phyloP scores from a whole-genome alignment of 2,797 vertebrate species.

The Presbytis comata region DNA sequence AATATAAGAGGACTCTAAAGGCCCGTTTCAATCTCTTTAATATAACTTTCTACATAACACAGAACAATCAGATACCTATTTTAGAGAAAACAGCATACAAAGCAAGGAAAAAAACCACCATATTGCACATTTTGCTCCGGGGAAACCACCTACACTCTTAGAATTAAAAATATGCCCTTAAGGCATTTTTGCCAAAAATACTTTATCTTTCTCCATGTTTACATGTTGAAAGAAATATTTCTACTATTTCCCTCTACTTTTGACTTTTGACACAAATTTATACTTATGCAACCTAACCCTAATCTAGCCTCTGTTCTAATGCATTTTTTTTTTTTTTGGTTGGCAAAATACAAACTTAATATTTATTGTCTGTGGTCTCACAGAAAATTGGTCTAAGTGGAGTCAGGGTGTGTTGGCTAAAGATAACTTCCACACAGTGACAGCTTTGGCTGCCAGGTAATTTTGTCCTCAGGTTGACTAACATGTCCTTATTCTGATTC shows the following conservation, averaged over 20 bases:
- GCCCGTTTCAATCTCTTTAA: neutral
- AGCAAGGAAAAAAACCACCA: neutral
- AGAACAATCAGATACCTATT: neutral
- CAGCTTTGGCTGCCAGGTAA: neutral
- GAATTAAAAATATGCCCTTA: slow-evolving; percentile 50
- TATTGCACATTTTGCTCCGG: neutral
- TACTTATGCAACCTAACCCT: neutral
- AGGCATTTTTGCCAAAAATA: slow-evolving; percentile 51
- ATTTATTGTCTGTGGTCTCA: neutral
- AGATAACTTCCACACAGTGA: neutral
- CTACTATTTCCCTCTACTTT: neutral
- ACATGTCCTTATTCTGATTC: neutral
- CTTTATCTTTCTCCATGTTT: slow-evolving; percentile 20
- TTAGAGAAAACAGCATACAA: slow-evolving; percentile 14
- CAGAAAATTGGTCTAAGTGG: slow-evolving; percentile 9
- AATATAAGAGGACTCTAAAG: neutral
- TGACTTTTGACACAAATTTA: slow-evolving; percentile 3
- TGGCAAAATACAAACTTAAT: neutral
- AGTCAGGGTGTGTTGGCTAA: neutral
- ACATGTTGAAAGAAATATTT: neutral
- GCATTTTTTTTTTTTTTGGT: neutral
- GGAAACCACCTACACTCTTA: slow-evolving; percentile 48
- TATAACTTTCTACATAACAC: neutral
- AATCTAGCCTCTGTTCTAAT: neutral
- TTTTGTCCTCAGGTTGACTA: neutral